Evolutionary conservation across 2,888 invertebrate species (phyloP), one percentile per base, ranked within the genome.

Genomic region (Eumerus sabulonum): DNA sequence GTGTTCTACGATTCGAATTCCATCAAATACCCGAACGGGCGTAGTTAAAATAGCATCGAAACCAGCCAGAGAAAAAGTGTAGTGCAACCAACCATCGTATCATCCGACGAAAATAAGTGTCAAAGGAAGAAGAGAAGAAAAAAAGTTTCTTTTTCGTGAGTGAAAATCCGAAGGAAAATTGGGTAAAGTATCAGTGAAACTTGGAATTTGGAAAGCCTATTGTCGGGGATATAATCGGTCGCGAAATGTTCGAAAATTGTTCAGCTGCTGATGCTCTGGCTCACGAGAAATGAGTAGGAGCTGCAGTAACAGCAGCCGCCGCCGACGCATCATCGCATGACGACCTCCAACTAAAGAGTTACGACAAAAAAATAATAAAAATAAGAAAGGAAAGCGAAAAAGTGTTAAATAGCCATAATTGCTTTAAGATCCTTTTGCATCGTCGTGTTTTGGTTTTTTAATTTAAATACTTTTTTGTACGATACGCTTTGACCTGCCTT

Each of bases 261-360:
- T 36, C 47, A 70, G 16, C 17, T 62, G 44, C 60, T 42, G 11
- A 47, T 47, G 51, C 51, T 51, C 27, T 40, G 44, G 57, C 71
- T 63, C 72, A 45, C 17, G 56, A 17, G 48, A 57, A 74, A 70
- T 77, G 62, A 62, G 62, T 38, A 67, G 62, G 62, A 62, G 71
- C 70, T 76, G 83, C 81, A 77, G 82, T 76, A 82, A 68, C 77
- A 73, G 71, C 76, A 77, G 81, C 83, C 50, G 70, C 83, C 71
- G 72, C 74, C 76, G 71, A 68, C 68, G 79, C 76, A 70, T 66
- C 71, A 72, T 67, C 73, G 64, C 70, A 82, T 79, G 71, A 64
- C 74, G 60, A 73, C 62, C 73, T 71, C 72, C 63, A 71, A 44
- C 73, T 73, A 67, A 18, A 72, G 53, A 66, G n/a, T n/a, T n/a